Evolutionary conservation across 1,140 invertebrate species (phyloP).

Genomic region (Brachionus manjavacas): DNA sequence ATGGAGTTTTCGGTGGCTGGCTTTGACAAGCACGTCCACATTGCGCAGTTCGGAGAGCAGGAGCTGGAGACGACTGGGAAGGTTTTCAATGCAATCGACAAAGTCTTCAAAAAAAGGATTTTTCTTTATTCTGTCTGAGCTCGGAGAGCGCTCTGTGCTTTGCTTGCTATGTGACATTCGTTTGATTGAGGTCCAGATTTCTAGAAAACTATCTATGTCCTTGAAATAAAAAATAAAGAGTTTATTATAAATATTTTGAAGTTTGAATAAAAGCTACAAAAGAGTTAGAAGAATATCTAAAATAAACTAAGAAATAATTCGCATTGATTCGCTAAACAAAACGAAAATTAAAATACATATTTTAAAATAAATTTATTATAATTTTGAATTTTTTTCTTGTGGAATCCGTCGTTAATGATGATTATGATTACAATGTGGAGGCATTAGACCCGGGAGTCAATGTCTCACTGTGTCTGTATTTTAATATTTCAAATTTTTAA

Average conservation of each 20-base stretch:
- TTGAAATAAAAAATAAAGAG: neutral
- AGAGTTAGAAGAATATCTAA: neutral
- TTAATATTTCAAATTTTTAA: neutral
- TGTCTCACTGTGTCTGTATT: neutral
- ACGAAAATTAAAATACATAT: constrained; percentile 6
- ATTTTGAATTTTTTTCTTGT: constrained; percentile 11
- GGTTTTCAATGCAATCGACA: constrained; percentile 32
- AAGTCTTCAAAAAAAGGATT: neutral
- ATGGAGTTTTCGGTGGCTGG: neutral
- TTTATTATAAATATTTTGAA: too few species aligned
- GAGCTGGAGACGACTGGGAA: constrained; percentile 9
- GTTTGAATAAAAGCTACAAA: neutral
- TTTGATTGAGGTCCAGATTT: neutral
- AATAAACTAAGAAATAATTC: constrained; percentile 35
- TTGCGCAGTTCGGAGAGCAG: neutral
- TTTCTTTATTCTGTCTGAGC: neutral
- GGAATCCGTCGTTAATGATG: constrained; percentile 10
- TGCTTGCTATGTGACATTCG: neutral
- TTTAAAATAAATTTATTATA: constrained; percentile 31
- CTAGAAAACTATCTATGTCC: neutral
- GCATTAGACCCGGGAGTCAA: neutral
- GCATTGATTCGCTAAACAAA: constrained; percentile 27
- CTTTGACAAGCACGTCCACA: constrained; percentile 10
- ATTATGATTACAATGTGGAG: neutral
- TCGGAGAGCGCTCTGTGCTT: neutral